A percentile compares a stretch with the other conserved stretches of the same genome.
Conservation (phyloP, 2,113 vertebrate species). For the Varanus komodoensis region DNA sequence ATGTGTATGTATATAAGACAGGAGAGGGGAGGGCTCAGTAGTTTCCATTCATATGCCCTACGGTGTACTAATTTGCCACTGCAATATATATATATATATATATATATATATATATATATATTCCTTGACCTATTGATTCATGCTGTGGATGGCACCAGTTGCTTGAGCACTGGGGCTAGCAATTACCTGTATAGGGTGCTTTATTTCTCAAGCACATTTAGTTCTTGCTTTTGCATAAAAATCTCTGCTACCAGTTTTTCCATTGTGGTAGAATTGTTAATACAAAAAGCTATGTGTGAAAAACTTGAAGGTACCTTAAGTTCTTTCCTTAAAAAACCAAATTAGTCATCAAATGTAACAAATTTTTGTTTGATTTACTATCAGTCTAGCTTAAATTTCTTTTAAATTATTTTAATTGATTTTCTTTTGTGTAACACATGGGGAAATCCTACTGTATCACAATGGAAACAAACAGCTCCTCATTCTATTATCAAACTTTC, state of each 20-base stretch:
- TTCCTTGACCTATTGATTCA: not conserved
- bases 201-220: not conserved
- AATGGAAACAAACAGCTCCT: conserved; percentile 1
- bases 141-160: not conserved
- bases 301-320: not conserved
- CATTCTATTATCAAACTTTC: conserved; percentile 4
- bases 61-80: not conserved
- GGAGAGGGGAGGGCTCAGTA: not conserved
- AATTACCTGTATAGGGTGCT: not conserved
- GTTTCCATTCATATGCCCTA: not conserved
- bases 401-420: conserved; percentile 3
- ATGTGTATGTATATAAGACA: not conserved
- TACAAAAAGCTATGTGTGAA: rapidly evolving
- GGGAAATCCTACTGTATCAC: not conserved
- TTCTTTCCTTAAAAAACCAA: conserved; percentile 4
- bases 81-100: too few species aligned
- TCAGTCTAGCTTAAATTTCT: not conserved
- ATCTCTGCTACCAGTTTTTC: not conserved
- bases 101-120: too few species aligned
- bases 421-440: not conserved
- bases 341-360: not conserved
- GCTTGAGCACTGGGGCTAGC: not conserved
- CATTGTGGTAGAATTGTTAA: not conserved
- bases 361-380: not conserved
- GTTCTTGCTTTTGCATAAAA: not conserved